Evolutionary conservation across 2,888 invertebrate genomes (phyloP).

Genomic region (Drosophila pseudotakahashii): DNA sequence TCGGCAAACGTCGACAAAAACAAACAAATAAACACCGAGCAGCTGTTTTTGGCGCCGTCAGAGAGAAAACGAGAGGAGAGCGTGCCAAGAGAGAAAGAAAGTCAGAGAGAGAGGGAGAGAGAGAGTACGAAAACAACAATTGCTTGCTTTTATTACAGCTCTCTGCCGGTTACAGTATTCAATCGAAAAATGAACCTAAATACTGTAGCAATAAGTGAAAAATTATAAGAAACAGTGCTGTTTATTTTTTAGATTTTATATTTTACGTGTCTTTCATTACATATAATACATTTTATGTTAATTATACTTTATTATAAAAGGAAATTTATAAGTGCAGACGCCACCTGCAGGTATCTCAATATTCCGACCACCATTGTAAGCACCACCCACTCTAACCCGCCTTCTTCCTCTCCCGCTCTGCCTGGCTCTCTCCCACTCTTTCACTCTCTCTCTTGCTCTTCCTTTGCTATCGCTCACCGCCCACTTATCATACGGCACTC

Average conservation of each 20-base stretch:
- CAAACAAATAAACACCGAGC: constrained; percentile 77
- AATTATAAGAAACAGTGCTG: too few species aligned
- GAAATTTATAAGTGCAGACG: too few species aligned
- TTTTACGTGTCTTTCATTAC: too few species aligned
- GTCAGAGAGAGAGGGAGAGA: not conserved
- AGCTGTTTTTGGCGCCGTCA: constrained; percentile 71
- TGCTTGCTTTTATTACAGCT: constrained; percentile 4
- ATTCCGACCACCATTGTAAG: constrained; percentile 2
- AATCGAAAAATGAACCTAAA: not conserved
- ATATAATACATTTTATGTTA: too few species aligned
- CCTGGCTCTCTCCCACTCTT: constrained; percentile 21
- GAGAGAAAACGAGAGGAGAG: constrained; percentile 26
- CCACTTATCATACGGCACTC: constrained; percentile 75
- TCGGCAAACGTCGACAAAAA: constrained; percentile 43
- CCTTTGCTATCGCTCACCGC: constrained; percentile 56
- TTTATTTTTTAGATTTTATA: too few species aligned
- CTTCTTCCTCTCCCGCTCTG: constrained; percentile 23
- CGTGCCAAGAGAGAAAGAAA: constrained; percentile 1
- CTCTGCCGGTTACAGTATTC: constrained; percentile 33
- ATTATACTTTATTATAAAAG: too few species aligned
- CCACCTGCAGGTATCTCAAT: not conserved
- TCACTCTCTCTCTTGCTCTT: constrained; percentile 19
- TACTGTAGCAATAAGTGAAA: too few species aligned
- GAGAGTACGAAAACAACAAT: not conserved
- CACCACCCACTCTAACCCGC: constrained; percentile 19